These are phyloP conservation scores for Drosophila prostipennis DNA, from an alignment of 2,888 invertebrate genomes.

Conservation along the genomic window DNA sequence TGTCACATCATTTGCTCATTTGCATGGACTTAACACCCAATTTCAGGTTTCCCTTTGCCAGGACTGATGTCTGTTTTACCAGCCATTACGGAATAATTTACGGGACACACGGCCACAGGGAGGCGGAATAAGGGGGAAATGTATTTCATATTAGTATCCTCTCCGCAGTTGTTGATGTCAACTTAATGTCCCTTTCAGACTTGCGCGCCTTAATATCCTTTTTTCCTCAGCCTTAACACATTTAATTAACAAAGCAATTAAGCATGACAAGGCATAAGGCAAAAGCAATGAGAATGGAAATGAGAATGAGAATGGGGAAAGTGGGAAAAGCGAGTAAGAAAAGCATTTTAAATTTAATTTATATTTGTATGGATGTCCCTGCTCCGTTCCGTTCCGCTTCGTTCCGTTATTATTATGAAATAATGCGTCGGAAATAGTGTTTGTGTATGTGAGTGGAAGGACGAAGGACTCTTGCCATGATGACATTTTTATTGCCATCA, in stretches of 20 bases:
- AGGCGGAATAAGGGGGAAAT: conserved; percentile 37
- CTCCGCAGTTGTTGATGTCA: conserved; percentile 49
- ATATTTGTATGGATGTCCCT: conserved; percentile 38
- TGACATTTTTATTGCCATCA: conserved; percentile 73
- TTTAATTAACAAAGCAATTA: conserved; percentile 80
- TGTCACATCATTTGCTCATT: conserved; percentile 56
- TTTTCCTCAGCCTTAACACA: conserved; percentile 68
- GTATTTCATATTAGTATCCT: conserved; percentile 68
- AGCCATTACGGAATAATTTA: conserved; percentile 68
- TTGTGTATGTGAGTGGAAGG: conserved; percentile 31
- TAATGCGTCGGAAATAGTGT: conserved; percentile 60
- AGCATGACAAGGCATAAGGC: conserved; percentile 60
- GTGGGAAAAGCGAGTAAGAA: conserved; percentile 50
- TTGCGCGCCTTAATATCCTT: conserved; percentile 39
- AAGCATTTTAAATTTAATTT: conserved; percentile 72
- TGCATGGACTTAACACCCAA: conserved; percentile 61
- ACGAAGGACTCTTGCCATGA: conserved; percentile 48
- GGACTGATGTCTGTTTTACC: conserved; percentile 24
- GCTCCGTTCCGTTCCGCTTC: conserved; percentile 8
- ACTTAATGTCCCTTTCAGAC: conserved; percentile 63
- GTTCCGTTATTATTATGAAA: conserved; percentile 46
- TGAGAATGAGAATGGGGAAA: conserved; percentile 1
- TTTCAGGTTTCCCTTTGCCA: conserved; percentile 26
- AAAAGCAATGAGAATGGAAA: conserved; percentile 45
- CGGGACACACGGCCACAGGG: conserved; percentile 33